These are phyloP conservation scores for Xenopus laevis DNA, from an alignment of 2,113 vertebrate genomes.

Conservation along the genomic window DNA sequence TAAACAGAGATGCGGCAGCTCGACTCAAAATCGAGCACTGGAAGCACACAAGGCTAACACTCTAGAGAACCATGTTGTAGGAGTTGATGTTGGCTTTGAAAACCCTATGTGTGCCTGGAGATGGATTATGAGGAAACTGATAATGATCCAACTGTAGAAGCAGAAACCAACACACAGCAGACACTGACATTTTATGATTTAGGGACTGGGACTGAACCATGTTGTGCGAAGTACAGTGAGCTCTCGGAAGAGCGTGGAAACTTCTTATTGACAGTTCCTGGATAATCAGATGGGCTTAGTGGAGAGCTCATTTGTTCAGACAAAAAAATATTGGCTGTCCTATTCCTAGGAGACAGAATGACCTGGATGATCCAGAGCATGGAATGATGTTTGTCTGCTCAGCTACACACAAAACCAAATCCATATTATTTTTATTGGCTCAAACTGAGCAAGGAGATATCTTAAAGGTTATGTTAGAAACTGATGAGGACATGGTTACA, in stretches of 20 bases:
- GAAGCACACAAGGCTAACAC: constrained; percentile 98
- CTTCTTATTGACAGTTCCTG: constrained; percentile 98
- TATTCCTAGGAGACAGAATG: constrained; percentile 95
- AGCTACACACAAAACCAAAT: constrained; percentile 97
- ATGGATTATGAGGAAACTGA: constrained; percentile 99
- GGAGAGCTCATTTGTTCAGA: constrained; percentile 96
- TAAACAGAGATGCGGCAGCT: constrained; percentile 95
- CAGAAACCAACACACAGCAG: constrained; percentile 95
- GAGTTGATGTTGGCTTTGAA: constrained; percentile 97
- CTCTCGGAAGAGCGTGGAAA: constrained; percentile 96
- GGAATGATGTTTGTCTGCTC: constrained; percentile 99
- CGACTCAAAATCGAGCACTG: constrained; percentile 91
- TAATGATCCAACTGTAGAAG: constrained; percentile 95
- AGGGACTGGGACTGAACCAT: constrained; percentile 92
- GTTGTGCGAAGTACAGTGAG: constrained; percentile 98
- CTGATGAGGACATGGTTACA: constrained; percentile 98
- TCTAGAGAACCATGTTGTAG: constrained; percentile 95
- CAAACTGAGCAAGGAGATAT: constrained; percentile 98
- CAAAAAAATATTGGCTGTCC: constrained; percentile 98
- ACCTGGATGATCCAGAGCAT: constrained; percentile 94
- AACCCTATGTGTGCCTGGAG: constrained; percentile 98
- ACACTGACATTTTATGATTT: constrained; percentile 95
- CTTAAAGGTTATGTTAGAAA: constrained; percentile 96
- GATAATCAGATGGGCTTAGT: constrained; percentile 93
- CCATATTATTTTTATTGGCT: constrained; percentile 98